Evolutionary conservation across 2,113 vertebrate genomes (phyloP).

Genomic region (Lipotes vexillifer): DNA sequence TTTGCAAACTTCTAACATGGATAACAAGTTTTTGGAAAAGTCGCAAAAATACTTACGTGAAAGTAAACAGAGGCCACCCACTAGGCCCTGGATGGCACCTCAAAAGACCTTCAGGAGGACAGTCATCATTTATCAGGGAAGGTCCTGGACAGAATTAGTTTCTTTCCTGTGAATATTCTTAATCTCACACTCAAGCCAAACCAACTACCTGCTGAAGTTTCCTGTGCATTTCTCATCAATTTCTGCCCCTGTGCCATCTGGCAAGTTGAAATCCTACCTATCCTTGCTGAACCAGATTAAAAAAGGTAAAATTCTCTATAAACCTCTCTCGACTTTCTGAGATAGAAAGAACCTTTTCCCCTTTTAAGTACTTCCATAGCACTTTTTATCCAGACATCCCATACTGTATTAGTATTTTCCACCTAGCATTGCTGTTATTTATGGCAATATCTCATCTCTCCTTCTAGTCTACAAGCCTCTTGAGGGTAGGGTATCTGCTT

Average conservation of each 20-base stretch:
- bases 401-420: background rate
- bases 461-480: background rate
- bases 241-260: constrained; percentile 5
- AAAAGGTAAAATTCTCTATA: background rate
- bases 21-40: constrained; percentile 40
- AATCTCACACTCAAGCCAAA: background rate
- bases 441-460: background rate
- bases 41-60: constrained; percentile 18
- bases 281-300: background rate
- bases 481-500: background rate
- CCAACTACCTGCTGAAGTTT: background rate
- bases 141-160: background rate
- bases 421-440: background rate
- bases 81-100: background rate
- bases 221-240: background rate
- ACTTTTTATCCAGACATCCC: background rate
- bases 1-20: constrained; percentile 6
- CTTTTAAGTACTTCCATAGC: background rate
- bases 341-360: background rate
- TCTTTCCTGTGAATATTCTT: background rate
- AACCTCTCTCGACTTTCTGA: background rate
- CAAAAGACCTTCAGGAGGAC: constrained; percentile 22
- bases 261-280: constrained; percentile 17
- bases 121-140: constrained; percentile 17
- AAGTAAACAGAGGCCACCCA: constrained; percentile 47